These are phyloP conservation scores for Todus mexicanus DNA, from an alignment of 2,797 vertebrate genomes.

Conservation along the genomic window DNA sequence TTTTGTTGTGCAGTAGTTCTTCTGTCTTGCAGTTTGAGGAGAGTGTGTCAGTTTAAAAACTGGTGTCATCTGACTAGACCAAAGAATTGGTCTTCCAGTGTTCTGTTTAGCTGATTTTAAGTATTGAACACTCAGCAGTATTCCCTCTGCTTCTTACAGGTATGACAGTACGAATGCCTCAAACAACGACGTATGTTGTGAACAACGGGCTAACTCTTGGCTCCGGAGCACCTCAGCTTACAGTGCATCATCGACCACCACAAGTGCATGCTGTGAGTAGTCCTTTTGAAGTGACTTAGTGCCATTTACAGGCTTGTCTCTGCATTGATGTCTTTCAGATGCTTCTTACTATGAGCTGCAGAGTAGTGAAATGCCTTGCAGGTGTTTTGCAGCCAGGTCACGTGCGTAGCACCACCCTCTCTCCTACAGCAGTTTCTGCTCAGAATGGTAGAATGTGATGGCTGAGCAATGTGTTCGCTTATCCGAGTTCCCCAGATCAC, in stretches of 20 bases:
- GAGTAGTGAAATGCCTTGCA: not conserved
- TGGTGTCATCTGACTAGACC: not conserved
- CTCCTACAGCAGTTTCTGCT: not conserved
- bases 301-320: not conserved
- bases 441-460: not conserved
- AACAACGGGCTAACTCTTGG: slow-evolving; percentile 78
- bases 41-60: not conserved
- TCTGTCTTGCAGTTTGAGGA: not conserved
- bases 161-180: slow-evolving; percentile 82
- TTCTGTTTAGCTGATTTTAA: not conserved
- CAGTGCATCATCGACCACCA: slow-evolving; percentile 88
- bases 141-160: slow-evolving; percentile 60
- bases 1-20: not conserved
- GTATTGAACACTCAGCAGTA: not conserved
- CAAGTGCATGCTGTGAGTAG: slow-evolving; percentile 77
- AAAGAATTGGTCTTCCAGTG: not conserved
- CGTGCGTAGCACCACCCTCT: accelerated
- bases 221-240: slow-evolving; percentile 82
- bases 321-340: not conserved
- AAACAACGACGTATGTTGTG: slow-evolving; percentile 79
- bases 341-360: not conserved
- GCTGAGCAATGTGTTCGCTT: not conserved
- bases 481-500: not conserved
- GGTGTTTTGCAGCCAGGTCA: not conserved
- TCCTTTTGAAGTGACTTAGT: not conserved